Evolutionary conservation across 2,797 vertebrate genomes (phyloP), one percentile per base, ranked within the genome.

Genomic region (Peromyscus eremicus): DNA sequence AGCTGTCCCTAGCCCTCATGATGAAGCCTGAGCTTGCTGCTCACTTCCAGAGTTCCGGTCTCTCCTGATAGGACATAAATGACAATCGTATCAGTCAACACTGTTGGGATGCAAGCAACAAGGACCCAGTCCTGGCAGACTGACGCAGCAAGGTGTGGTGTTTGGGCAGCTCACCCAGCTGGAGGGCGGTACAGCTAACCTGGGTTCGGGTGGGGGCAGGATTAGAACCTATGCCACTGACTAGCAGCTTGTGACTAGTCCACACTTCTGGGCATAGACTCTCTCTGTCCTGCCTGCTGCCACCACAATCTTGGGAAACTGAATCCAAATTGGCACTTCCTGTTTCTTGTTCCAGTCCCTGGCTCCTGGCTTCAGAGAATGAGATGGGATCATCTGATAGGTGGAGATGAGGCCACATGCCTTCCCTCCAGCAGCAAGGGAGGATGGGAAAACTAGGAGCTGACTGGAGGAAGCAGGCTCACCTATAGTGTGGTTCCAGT

Each of bases 391-490:
- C 40, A 29, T 29, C 12, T 64, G 79, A 83, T 37, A 49, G 84
- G 83, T 86, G 32, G 80, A 71, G 60, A 93, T 6, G 5, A 49
- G 46, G 92, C 64, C 92, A 86, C 14, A 4, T 32, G 57, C 25
- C 34, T 7, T 21, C 14, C 34, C 32, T 68, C 32, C 25, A 76
- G 88, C 77, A 29, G n/a, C 84, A 96, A 93, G 80, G 62, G 76
- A 92, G 37, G 75, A 95, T 92, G 80, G 68, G 81, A 76, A 95
- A 80, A 71, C 37, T 62, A 71, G 82, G n/a, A 49, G 37, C 23
- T 57, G 70, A 40, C 34, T 23, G 29, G 52, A 40, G 9, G 7
- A 80, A 73, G 60, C 17, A 29, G 19, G 34, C 11, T 37, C 25
- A 14, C 2, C 32, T 49, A 5, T n/a, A 29, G 32, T 7, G 34